A percentile compares a stretch with the other conserved stretches of the same genome.
These are phyloP conservation scores for Aphis gossypii DNA, from an alignment of 1,140 invertebrate genomes.

Conservation along the genomic window DNA sequence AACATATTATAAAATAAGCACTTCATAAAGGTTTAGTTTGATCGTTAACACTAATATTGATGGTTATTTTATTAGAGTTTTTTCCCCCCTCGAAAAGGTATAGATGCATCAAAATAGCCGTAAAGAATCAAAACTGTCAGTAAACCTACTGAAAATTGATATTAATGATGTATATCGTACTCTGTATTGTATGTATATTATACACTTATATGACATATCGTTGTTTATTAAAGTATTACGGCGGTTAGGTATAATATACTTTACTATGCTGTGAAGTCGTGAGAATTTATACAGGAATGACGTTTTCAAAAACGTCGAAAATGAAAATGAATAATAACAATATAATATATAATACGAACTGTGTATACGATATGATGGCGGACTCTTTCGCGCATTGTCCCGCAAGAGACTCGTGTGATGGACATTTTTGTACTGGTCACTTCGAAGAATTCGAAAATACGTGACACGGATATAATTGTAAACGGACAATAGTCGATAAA, in stretches of 20 bases:
- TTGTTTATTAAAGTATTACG: neutral
- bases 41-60: neutral
- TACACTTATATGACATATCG: neutral
- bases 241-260: neutral
- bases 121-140: slow-evolving; percentile 24
- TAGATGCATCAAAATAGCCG: neutral
- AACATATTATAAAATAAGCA: neutral
- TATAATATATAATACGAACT: neutral
- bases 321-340: neutral
- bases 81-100: neutral
- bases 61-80: neutral
- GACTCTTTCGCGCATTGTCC: neutral
- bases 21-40: neutral
- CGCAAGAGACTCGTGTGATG: neutral
- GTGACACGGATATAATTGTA: neutral
- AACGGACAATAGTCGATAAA: neutral
- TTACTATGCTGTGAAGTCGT: neutral
- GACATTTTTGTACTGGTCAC: neutral
- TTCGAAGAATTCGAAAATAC: neutral
- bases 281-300: neutral
- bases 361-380: neutral
- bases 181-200: neutral
- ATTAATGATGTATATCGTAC: slow-evolving; percentile 32
- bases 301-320: neutral
- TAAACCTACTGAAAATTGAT: slow-evolving; percentile 24